phyloP scores from a whole-genome alignment of 1,140 invertebrate species.

The Dryas iulia region DNA sequence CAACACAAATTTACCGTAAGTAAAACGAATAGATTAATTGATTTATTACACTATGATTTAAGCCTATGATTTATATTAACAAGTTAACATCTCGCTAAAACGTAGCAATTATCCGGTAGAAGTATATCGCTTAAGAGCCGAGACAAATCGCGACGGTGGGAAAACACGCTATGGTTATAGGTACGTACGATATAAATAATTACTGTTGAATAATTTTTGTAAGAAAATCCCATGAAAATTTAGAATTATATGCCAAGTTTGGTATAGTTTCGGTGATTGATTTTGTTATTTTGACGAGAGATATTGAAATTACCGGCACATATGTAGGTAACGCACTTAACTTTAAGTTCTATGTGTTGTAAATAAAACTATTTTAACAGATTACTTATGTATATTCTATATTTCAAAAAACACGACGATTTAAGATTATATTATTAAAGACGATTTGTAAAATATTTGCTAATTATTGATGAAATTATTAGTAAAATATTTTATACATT shows the following conservation, averaged over 20 bases:
- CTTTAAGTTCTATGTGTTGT: no score
- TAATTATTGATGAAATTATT: no score
- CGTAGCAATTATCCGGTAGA: conserved; percentile 29
- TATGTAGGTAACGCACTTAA: no score
- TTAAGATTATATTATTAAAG: no score
- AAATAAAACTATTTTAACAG: no score
- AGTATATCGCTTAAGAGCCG: conserved; percentile 25
- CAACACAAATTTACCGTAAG: neutral
- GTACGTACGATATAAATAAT: conserved; percentile 31
- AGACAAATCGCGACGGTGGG: conserved; percentile 63
- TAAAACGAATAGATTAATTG: neutral
- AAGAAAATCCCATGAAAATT: conserved; percentile 48
- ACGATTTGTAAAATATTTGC: no score
- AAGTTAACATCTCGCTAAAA: conserved; percentile 14
- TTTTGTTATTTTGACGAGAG: neutral
- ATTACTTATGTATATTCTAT: no score
- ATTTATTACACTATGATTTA: conserved; percentile 5
- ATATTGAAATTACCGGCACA: no score
- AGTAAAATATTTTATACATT: no score
- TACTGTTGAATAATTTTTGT: conserved; percentile 50
- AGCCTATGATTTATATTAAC: conserved; percentile 6
- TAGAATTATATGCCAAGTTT: neutral
- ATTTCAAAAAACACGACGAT: no score
- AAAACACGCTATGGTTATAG: conserved; percentile 50
- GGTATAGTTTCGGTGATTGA: neutral